Conservation (phyloP, 2,797 vertebrate genomes). For the Florisuga fusca region DNA sequence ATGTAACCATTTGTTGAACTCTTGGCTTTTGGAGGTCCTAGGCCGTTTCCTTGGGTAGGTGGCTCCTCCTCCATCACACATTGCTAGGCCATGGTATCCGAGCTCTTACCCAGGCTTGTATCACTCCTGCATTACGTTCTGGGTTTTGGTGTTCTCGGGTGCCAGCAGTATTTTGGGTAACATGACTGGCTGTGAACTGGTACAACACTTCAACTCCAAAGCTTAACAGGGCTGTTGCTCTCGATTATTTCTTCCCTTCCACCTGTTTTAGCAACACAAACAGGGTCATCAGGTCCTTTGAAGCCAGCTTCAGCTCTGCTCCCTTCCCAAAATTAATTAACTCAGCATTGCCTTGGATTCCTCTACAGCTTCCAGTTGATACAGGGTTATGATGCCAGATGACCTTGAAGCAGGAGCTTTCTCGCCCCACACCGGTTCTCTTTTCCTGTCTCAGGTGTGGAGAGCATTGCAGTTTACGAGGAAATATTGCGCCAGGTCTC, state of each 20-base stretch:
- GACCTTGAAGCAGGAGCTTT: background rate
- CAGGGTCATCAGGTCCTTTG: background rate
- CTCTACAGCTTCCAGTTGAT: background rate
- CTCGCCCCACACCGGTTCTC: background rate
- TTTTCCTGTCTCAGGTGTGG: conserved; percentile 84
- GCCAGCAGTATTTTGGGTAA: background rate
- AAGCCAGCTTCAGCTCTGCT: background rate
- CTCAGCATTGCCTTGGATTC: background rate
- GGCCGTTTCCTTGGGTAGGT: background rate
- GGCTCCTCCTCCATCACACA: background rate
- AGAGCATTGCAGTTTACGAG: conserved; percentile 96
- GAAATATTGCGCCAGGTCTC: conserved; percentile 93
- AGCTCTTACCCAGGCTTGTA: background rate
- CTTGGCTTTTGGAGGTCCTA: background rate
- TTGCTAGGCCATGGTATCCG: too few relatives aligned
- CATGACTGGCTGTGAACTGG: background rate
- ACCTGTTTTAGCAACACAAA: background rate
- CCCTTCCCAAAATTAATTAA: background rate
- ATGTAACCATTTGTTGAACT: background rate
- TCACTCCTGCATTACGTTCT: background rate
- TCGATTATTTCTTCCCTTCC: background rate
- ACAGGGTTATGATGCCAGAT: background rate
- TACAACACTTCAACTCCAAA: background rate
- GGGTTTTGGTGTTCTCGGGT: background rate
- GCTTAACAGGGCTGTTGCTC: background rate